Evolutionary conservation across 2,797 vertebrate genomes (phyloP).

Genomic region (Sebastes umbrosus): DNA sequence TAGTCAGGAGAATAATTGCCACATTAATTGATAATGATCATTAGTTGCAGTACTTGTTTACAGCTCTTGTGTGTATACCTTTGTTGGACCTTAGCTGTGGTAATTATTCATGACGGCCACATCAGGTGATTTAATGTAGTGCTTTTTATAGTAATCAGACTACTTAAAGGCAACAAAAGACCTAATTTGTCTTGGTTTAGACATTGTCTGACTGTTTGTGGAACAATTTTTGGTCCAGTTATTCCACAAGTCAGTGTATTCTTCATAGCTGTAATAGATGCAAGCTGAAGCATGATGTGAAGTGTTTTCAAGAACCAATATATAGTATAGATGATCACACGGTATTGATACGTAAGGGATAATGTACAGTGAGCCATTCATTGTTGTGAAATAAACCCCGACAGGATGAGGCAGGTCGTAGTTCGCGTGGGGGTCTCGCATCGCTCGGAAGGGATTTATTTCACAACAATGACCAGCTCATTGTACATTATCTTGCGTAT

Average conservation of each 20-base stretch:
- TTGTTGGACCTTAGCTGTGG: background rate
- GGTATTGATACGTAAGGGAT: background rate
- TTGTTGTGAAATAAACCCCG: no score
- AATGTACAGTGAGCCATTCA: no score
- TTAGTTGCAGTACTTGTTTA: background rate
- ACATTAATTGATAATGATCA: background rate
- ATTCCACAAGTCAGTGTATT: background rate
- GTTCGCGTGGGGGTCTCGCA: no score
- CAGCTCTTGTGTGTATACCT: background rate
- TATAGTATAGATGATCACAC: background rate
- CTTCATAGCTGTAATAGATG: background rate
- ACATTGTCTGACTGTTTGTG: background rate
- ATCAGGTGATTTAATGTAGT: background rate
- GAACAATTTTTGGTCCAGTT: background rate
- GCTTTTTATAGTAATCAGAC: background rate
- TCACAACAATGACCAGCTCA: no score
- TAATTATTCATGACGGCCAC: background rate
- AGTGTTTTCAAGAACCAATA: background rate
- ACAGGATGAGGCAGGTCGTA: no score
- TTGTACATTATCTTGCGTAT: no score
- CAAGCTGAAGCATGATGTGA: background rate
- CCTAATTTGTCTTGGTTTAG: background rate
- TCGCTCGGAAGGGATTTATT: no score
- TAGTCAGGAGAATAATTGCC: background rate
- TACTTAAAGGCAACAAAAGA: background rate